Base-by-base conservation (phyloP, 2,797 vertebrate genomes). In the Tangara arthus region DNA sequence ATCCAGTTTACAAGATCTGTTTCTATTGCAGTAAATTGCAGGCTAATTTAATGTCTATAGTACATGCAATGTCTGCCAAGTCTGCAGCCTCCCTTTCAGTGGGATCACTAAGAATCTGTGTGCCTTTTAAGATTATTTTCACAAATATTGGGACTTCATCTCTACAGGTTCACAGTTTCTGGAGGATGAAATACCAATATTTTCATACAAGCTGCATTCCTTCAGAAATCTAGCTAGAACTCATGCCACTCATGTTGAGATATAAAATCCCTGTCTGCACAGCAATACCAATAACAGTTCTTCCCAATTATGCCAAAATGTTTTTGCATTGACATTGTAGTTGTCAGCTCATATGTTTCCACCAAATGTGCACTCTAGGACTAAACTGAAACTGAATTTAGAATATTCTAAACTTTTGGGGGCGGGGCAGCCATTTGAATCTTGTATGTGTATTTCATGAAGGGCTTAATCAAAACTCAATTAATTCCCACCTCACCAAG, bases 381-480 rank as follows among this genome's bases (percentile, higher is more conserved):
- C 64, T 72, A 89, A 90, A 84, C 15, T 72, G 76, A 93, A 77
- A 92, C 15, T 86, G 35, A 65, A 57, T 82, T 78, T 28, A 57
- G 52, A 93, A 86, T 89, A 86, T 88, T 52, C 34, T 82, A 83
- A 91, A 88, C 19, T 94, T 94, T 69, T 18, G 22, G 42, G 34
- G 8, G 15, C 1, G 0, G 13, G 13, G 17, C n/a, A 72, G 22
- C 50, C 44, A 50, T 89, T 92, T 84, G 52, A 88, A 91, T 77
- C 68, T 71, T 80, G 15, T 46, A 20, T 14, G 47, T 80, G 53
- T 13, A 41, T 94, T 92, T 83, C 89, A 69, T 69, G 64, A 84
- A 76, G 66, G 42, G 55, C 50, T 96, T 91, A 95, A 86, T 85
- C 87, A 97, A 94, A 94, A 81, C 82, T 73, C 72, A 92, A 84